Percentiles rank a stretch among this genome's conserved stretches.
Evolutionary conservation across 2,888 invertebrate species (phyloP).

Genomic region (Teleiodes luculella): DNA sequence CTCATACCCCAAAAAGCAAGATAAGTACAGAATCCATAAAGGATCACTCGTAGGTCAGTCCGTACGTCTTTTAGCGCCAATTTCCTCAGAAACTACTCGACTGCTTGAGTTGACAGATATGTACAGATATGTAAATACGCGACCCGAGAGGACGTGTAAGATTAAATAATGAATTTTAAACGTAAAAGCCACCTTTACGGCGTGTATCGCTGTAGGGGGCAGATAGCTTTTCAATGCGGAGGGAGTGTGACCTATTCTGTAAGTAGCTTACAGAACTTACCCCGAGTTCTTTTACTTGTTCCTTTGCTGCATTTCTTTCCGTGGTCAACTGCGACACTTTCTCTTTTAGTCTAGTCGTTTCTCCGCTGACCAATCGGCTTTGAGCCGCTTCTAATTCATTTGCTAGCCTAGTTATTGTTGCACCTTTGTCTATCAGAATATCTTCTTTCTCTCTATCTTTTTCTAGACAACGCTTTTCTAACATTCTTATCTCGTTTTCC

Average conservation of each 20-base stretch:
- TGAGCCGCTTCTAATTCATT: conserved; percentile 80
- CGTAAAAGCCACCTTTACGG: no score
- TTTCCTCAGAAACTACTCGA: no score
- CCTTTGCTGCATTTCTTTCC: conserved; percentile 68
- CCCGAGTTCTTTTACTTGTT: conserved; percentile 76
- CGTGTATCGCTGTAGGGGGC: no score
- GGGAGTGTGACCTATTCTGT: background rate
- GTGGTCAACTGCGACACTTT: conserved; percentile 63
- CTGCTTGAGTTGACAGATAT: no score
- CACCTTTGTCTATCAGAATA: conserved; percentile 80
- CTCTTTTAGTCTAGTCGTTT: conserved; percentile 56
- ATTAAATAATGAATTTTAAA: no score
- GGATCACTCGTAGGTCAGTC: no score
- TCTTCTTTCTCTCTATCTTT: conserved; percentile 79
- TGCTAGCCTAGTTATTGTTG: conserved; percentile 81
- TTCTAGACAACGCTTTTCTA: conserved; percentile 76
- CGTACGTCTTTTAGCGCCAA: no score
- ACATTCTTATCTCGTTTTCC: conserved; percentile 74
- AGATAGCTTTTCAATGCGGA: no score
- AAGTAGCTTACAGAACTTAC: conserved; percentile 36
- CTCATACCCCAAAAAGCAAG: no score
- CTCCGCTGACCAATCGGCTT: conserved; percentile 62
- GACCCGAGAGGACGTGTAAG: no score
- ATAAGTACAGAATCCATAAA: no score
- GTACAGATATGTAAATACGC: no score